Percentiles rank a stretch among this genome's conserved stretches.
phyloP scores from a whole-genome alignment of 35 echinoderm and acorn worm genomes.

The Stichopus chloronotus region DNA sequence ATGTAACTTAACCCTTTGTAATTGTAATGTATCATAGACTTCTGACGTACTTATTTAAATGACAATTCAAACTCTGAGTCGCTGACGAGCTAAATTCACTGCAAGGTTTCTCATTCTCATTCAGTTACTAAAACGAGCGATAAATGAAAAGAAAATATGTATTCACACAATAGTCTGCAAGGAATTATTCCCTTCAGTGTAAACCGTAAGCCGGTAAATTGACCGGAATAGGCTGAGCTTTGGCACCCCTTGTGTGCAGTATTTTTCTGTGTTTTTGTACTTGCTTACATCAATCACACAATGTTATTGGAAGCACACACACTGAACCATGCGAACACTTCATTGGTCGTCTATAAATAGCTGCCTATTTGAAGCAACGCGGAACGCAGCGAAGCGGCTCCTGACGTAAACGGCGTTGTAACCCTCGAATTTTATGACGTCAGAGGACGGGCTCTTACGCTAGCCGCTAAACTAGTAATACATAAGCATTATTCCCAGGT shows the following conservation, averaged over 20 bases:
- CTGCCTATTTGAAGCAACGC: conserved; percentile 47
- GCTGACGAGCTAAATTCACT: too few species aligned
- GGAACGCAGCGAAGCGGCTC: conserved; percentile 50
- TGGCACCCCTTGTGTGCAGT: conserved; percentile 16
- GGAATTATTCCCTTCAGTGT: neutral
- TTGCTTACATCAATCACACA: conserved; percentile 34
- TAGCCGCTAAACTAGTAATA: conserved; percentile 48
- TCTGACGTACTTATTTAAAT: conserved; percentile 15
- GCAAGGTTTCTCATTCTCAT: too few species aligned
- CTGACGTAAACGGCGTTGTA: conserved; percentile 44
- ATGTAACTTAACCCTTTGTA: neutral
- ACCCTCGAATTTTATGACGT: conserved; percentile 50
- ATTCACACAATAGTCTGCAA: neutral
- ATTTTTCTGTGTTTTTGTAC: conserved; percentile 13
- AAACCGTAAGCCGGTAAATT: neutral
- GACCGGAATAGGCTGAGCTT: neutral
- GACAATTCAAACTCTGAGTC: neutral
- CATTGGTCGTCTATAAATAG: conserved; percentile 36
- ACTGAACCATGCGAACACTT: conserved; percentile 31
- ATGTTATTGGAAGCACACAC: conserved; percentile 38
- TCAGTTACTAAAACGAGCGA: too few species aligned
- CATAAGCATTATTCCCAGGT: conserved; percentile 47
- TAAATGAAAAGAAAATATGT: too few species aligned
- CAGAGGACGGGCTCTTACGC: conserved; percentile 44
- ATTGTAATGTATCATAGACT: neutral